phyloP scores from a whole-genome alignment of 2,113 vertebrate genomes.

The Camelus bactrianus region DNA sequence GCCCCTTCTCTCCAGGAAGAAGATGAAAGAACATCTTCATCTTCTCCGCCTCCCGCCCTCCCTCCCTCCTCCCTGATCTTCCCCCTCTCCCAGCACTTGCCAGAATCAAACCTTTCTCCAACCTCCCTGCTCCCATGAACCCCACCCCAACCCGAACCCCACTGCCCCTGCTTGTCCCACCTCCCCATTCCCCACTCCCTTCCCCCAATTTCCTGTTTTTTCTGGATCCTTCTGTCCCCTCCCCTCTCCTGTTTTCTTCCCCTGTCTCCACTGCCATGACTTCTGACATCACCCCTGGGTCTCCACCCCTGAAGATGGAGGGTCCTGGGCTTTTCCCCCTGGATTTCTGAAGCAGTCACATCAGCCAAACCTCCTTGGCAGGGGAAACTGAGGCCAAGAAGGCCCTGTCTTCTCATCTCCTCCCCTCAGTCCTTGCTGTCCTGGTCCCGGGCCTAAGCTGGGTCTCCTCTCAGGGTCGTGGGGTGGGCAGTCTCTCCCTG shows the following conservation, averaged over 20 bases:
- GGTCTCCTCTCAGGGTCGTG: not conserved
- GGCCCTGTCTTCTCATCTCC: not conserved
- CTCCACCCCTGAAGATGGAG: not conserved
- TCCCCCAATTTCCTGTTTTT: constrained; percentile 73
- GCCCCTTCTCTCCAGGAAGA: constrained; percentile 69
- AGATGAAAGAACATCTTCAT: constrained; percentile 84
- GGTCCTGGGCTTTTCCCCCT: not conserved
- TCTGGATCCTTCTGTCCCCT: constrained; percentile 67
- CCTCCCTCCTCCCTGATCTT: constrained; percentile 31
- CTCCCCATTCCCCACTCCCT: not conserved
- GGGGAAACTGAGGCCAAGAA: not conserved
- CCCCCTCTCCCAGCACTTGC: not conserved
- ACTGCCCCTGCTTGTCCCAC: not conserved
- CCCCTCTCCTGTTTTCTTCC: not conserved
- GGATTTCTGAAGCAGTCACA: not conserved
- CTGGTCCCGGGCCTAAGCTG: not conserved
- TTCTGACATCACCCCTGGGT: not conserved
- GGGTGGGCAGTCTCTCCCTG: not conserved
- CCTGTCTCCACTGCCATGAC: constrained; percentile 7
- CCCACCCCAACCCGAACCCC: accelerated
- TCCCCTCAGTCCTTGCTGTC: not conserved
- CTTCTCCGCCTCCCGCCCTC: constrained; percentile 54
- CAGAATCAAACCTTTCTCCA: not conserved
- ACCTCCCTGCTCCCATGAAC: not conserved
- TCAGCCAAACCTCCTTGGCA: not conserved